A percentile compares a stretch with the other conserved stretches of the same genome.
phyloP scores from a whole-genome alignment of 2,113 vertebrate species.

The Amphiprion ocellaris region DNA sequence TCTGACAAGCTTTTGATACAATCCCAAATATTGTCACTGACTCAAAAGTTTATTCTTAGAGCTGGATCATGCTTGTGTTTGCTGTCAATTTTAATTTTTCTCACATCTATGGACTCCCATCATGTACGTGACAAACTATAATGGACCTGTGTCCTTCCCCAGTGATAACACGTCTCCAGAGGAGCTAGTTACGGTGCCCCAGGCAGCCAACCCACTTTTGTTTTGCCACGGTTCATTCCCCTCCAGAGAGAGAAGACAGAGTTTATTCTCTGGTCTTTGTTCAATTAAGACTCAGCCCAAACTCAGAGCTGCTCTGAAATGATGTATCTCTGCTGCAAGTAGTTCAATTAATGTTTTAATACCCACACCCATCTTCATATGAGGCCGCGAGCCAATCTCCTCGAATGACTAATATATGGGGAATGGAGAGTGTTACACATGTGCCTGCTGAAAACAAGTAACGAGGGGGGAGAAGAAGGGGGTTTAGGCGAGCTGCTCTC shows the following conservation, averaged over 20 bases:
- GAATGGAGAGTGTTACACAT: constrained; percentile 58
- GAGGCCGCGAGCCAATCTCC: constrained; percentile 62
- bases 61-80: constrained; percentile 75
- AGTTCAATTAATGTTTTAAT: constrained; percentile 78
- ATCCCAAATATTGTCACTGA: constrained; percentile 69
- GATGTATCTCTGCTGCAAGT: constrained; percentile 57
- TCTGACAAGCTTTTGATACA: constrained; percentile 71
- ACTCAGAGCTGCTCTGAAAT: constrained; percentile 52
- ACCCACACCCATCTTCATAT: constrained; percentile 60
- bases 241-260: constrained; percentile 84
- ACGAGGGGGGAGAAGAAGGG: not conserved
- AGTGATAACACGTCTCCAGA: constrained; percentile 21
- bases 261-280: constrained; percentile 86
- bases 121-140: constrained; percentile 40
- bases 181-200: constrained; percentile 31
- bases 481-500: constrained; percentile 57
- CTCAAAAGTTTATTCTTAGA: constrained; percentile 64
- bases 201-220: constrained; percentile 78
- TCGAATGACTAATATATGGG: constrained; percentile 72
- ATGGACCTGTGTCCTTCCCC: constrained; percentile 32
- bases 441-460: constrained; percentile 61
- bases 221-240: constrained; percentile 86
- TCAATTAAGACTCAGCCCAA: constrained; percentile 73
- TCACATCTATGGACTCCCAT: constrained; percentile 75
- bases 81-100: constrained; percentile 89